phyloP scores from a whole-genome alignment of 1,140 invertebrate species.

The Bombyx mandarina region DNA sequence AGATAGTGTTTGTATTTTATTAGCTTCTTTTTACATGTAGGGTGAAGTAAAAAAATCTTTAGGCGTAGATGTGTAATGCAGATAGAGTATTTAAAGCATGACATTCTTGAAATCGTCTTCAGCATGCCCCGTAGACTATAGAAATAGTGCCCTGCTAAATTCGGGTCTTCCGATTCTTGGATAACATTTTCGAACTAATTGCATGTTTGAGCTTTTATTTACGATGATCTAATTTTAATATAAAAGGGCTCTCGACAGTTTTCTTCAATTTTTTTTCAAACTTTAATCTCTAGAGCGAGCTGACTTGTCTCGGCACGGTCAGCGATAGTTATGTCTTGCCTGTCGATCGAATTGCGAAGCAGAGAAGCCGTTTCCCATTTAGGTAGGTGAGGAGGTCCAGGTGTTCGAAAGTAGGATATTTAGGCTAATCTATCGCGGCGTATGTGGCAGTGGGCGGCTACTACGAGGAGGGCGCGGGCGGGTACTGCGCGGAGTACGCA shows the following conservation, averaged over 20 bases:
- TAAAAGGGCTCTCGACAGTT: no score
- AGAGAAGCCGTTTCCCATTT: conserved; percentile 17
- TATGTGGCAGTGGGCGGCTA: conserved; percentile 69
- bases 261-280: no score
- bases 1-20: no score
- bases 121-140: conserved; percentile 50
- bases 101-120: conserved; percentile 32
- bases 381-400: conserved; percentile 33
- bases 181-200: conserved; percentile 40
- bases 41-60: no score
- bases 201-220: conserved; percentile 45
- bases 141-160: conserved; percentile 23
- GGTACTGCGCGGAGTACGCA: conserved; percentile 68
- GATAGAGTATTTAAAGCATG: conserved; percentile 35
- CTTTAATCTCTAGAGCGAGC: no score
- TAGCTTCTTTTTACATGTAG: no score
- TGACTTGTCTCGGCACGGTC: no score
- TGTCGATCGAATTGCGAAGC: background rate
- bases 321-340: background rate
- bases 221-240: no score
- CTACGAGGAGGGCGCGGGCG: conserved; percentile 58
- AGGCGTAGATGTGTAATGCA: no score
- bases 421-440: conserved; percentile 37
- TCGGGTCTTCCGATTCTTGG: conserved; percentile 25
- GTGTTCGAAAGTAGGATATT: background rate